Evolutionary conservation across 2,797 vertebrate species (phyloP), one percentile per base, ranked within the genome.

Genomic region (Nyctalus aviator): DNA sequence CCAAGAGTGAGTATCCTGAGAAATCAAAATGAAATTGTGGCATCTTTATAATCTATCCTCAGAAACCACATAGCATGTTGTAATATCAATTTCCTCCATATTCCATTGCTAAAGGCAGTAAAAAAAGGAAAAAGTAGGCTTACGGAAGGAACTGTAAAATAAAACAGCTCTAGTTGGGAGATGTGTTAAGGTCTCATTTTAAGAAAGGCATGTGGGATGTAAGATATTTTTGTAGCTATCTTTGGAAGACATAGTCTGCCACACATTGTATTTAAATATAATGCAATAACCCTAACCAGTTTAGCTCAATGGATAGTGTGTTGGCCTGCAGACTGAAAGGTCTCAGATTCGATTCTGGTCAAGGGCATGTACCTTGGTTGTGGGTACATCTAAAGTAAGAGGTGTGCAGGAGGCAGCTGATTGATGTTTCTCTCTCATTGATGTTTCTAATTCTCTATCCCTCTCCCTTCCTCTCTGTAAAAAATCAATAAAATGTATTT

Each of bases 1-100:
- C 57, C 79, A 84, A 79, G 13, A 84, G 21, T 50, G 23, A 68
- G 12, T 57, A 59, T 84, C 21, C 72, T 66, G 37, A 75, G 44
- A 88, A 53, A 84, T 84, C 64, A 48, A 83, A 25, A 30, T 78
- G 88, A 91, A 93, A 87, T 37, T 13, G 23, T 75, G 76, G 1
- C 12, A 72, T 62, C 68, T 94, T 75, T 44, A 68, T 32, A 37
- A 53, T 69, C 18, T 55, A 68, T 4, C 32, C 68, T 75, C 20
- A 85, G 73, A 89, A 81, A 35, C 53, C 8, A 53, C 23, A 14
- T 18, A 50, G 35, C 30, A 37, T 81, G 35, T 17, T 25, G 3
- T 25, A 32, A 78, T 55, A 37, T 25, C 32, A 23, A 12, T 11
- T 71, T 57, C 13, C 15, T 62, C 25, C 10, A 20, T 75, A 62